Evolutionary conservation across 2,797 vertebrate species (phyloP), one percentile per base, ranked within the genome.

Genomic region (Rachycentron canadum): DNA sequence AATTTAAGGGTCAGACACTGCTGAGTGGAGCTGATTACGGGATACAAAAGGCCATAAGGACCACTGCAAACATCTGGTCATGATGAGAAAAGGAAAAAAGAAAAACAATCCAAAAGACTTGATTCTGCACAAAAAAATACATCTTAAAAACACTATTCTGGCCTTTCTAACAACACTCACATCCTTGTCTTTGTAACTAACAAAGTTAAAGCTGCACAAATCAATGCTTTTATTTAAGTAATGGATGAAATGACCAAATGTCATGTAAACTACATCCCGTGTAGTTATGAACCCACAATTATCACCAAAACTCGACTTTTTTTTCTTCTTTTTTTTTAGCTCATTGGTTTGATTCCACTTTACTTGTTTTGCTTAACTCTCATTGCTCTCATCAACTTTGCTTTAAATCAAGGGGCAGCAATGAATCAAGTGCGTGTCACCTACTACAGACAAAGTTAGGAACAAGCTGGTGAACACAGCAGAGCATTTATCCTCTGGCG

Each of bases 21-120:
- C 78, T 63, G 78, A 85, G 86, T 58, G 85, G 81, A 58, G 75
- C 85, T 82, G 81, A 89, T 88, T 87, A 80, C 45, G 2, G 52
- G 38, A 82, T 28, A 85, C 57, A 47, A 70, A 61, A 86, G 60
- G 73, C 36, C 83, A 77, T 50, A 8, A 52, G 41, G 58, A 30
- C 73, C 1, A 50, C 62, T 17, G 36, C 49, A 78, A 84, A 73
- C 79, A 84, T 77, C 73, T 53, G 70, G 41, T 28, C 43, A 25
- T 5, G 9, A 72, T 60, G 12, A 60, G 30, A 53, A 59, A 28
- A 21, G 26, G 64, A n/a, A 12, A 64, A 16, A 34, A 1, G 30
- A 57, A 16, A 58, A 28, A 16, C n/a, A n/a, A 60, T 11, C 16
- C 3, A 1, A 25, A 32, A 59, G 28, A 41, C 26, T 60, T 8